phyloP scores from a whole-genome alignment of 2,888 invertebrate genomes.

The Pherbina coryleti region DNA sequence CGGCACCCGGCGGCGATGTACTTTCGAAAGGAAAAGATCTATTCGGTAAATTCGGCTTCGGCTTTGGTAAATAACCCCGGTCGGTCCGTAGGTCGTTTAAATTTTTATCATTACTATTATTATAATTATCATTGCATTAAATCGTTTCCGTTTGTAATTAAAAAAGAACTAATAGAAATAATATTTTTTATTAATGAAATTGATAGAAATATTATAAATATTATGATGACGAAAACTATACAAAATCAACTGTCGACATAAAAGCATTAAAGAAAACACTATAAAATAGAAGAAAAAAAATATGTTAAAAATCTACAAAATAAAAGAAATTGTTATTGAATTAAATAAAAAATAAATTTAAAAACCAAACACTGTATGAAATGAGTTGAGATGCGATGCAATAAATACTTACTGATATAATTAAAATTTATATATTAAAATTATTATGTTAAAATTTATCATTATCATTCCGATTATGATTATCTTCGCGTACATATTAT shows the following conservation, averaged over 20 bases:
- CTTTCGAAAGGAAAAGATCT: constrained; percentile 94
- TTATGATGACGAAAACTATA: constrained; percentile 26
- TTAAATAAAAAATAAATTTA: constrained; percentile 48
- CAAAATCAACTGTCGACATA: constrained; percentile 25
- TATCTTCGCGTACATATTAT: constrained; percentile 27
- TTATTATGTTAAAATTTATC: background rate
- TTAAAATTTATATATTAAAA: constrained; percentile 31
- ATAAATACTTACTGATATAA: constrained; percentile 17
- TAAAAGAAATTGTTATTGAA: constrained; percentile 59
- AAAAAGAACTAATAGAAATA: constrained; percentile 56
- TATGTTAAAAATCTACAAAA: constrained; percentile 37
- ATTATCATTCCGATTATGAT: constrained; percentile 15
- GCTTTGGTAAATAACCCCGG: constrained; percentile 80
- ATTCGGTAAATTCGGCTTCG: constrained; percentile 87
- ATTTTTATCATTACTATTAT: constrained; percentile 62
- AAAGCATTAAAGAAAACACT: background rate
- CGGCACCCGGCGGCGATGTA: constrained; percentile 87
- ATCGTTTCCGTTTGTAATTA: constrained; percentile 44
- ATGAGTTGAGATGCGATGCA: constrained; percentile 37
- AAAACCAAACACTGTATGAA: constrained; percentile 41
- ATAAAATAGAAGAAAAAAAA: constrained; percentile 32
- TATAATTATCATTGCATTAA: constrained; percentile 58
- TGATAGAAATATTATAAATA: constrained; percentile 58
- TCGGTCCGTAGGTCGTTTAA: constrained; percentile 63
- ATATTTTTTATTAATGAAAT: constrained; percentile 65